A percentile compares a stretch with the other conserved stretches of the same genome.
Conservation (phyloP, 64 coral and sea anemone species). For the Montipora capricornis region DNA sequence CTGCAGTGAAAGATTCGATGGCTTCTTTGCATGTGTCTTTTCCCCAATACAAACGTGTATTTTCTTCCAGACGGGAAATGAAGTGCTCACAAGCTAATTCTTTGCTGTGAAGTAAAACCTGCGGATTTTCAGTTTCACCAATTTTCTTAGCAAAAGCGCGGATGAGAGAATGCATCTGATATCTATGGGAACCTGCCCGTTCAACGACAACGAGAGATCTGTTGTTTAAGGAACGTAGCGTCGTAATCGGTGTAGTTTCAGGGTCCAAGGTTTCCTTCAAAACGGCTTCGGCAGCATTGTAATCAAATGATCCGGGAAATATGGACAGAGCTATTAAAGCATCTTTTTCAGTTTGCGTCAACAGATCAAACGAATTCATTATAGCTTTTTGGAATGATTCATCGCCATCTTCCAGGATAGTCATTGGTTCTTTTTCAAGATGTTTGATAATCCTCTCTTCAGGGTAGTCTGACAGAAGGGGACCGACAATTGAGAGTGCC, state of each 20-base stretch:
- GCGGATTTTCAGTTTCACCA: neutral
- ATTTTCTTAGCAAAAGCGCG: neutral
- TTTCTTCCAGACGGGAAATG: neutral
- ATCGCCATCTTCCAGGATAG: neutral
- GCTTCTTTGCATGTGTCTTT: slow-evolving; percentile 61
- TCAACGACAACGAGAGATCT: neutral
- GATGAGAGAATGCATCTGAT: slow-evolving; percentile 41
- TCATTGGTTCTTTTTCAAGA: slow-evolving; percentile 1
- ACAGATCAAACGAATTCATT: slow-evolving; percentile 18
- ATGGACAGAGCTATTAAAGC: slow-evolving; percentile 1
- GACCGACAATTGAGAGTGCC: slow-evolving; percentile 61
- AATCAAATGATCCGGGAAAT: slow-evolving; percentile 2
- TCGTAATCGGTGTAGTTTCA: neutral
- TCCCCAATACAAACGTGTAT: slow-evolving; percentile 10
- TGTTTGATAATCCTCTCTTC: neutral
- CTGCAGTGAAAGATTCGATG: slow-evolving; percentile 29
- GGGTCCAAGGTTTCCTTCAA: neutral
- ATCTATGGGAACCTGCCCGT: neutral
- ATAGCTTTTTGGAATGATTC: slow-evolving; percentile 7
- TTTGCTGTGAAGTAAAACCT: neutral
- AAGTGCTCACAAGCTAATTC: slow-evolving; percentile 32
- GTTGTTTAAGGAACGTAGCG: neutral
- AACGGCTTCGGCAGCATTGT: neutral
- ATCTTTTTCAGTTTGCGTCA: neutral
- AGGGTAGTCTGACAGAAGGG: slow-evolving; percentile 34